A percentile compares a stretch with the other conserved stretches of the same genome.
These are phyloP conservation scores for Craterocephalus amniculus DNA, from an alignment of 2,797 vertebrate genomes.

Conservation along the genomic window DNA sequence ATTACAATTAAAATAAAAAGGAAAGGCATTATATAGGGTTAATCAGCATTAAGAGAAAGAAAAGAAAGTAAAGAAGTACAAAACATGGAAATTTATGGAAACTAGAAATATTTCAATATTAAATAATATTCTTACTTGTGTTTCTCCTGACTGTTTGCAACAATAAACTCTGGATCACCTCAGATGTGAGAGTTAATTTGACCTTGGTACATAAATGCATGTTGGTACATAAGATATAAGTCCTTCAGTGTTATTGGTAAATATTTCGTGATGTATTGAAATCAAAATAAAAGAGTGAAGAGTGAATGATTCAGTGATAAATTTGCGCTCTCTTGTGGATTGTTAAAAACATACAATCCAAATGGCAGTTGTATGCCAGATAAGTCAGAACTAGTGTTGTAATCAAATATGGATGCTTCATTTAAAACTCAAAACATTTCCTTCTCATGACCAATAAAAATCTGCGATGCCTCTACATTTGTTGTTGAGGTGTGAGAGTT, in stretches of 20 bases:
- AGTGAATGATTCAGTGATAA: slow-evolving; percentile 1
- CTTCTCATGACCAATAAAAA: neutral
- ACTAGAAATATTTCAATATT: neutral
- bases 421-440: neutral
- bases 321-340: slow-evolving; percentile 70
- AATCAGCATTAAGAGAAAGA: too few relatives aligned
- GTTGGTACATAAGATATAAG: slow-evolving; percentile 39
- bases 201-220: slow-evolving; percentile 9
- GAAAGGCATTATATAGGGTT: too few relatives aligned
- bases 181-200: slow-evolving; percentile 9
- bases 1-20: too few relatives aligned
- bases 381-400: neutral
- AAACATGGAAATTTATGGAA: too few relatives aligned
- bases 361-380: neutral
- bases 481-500: neutral
- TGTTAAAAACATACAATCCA: neutral
- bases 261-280: neutral
- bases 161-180: slow-evolving; percentile 8
- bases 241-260: neutral
- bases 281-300: neutral
- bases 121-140: slow-evolving; percentile 13
- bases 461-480: neutral
- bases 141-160: neutral
- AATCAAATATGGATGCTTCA: neutral
- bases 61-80: too few relatives aligned